Conservation (phyloP, 2,888 invertebrate species). For the Cyaniris semiargus region DNA sequence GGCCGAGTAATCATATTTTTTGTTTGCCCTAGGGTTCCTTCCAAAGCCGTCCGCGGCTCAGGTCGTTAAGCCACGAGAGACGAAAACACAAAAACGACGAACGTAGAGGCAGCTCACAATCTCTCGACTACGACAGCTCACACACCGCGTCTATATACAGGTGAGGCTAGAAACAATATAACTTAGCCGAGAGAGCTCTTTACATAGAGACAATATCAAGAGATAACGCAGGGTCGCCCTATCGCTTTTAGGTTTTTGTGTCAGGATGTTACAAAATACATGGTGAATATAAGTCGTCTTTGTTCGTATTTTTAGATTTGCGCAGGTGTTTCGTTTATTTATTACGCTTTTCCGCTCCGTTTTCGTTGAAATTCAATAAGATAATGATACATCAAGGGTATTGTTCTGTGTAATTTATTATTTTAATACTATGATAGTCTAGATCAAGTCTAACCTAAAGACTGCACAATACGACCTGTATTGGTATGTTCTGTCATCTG, state of each 20-base stretch:
- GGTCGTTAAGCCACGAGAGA: conserved; percentile 64
- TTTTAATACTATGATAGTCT: background rate
- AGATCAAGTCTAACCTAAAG: background rate
- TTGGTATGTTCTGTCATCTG: too few relatives aligned
- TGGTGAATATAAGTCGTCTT: background rate
- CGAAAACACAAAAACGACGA: conserved; percentile 44
- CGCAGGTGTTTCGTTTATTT: conserved; percentile 15
- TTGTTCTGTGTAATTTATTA: background rate
- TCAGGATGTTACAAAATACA: conserved; percentile 19
- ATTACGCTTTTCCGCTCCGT: background rate
- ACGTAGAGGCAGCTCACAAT: conserved; percentile 57
- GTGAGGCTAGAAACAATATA: conserved; percentile 43
- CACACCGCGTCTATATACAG: conserved; percentile 62
- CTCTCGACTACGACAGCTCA: conserved; percentile 53
- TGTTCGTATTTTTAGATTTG: conserved; percentile 10
- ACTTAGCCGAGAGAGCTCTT: background rate
- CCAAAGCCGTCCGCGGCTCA: conserved; percentile 55
- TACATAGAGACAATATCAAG: background rate
- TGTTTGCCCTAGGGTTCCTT: conserved; percentile 49
- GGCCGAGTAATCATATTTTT: conserved; percentile 9
- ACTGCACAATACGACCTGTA: background rate
- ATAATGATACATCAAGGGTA: background rate
- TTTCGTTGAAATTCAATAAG: background rate
- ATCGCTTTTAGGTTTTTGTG: conserved; percentile 15
- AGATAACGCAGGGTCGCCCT: conserved; percentile 5